These are phyloP conservation scores for Sitta carolinensis DNA, from an alignment of 2,797 vertebrate genomes.

Conservation along the genomic window DNA sequence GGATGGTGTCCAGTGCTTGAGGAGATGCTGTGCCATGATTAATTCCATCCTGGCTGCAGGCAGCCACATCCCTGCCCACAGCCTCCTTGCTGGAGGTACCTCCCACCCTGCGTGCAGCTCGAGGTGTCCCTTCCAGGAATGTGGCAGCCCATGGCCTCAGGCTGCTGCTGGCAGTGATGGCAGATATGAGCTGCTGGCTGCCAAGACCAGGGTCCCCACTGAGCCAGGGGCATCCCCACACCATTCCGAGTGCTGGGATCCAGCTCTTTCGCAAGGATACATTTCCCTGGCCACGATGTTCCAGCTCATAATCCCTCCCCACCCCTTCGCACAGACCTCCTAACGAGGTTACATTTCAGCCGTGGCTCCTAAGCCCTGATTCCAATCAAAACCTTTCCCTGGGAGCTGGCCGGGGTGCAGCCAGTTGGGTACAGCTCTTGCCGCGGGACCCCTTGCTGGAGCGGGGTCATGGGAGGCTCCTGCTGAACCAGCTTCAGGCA, in stretches of 20 bases:
- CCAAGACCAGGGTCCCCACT: fast-evolving
- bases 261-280: background rate
- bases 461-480: background rate
- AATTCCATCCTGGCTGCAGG: background rate
- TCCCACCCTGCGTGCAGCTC: fast-evolving
- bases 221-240: fast-evolving
- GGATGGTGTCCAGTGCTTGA: fast-evolving
- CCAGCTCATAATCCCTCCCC: background rate
- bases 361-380: conserved; percentile 9
- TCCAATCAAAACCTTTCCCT: conserved; percentile 25
- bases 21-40: background rate
- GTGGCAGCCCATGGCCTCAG: background rate
- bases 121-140: background rate
- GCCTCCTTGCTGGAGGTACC: background rate
- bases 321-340: background rate
- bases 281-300: fast-evolving
- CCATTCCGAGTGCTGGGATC: fast-evolving
- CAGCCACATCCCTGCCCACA: background rate
- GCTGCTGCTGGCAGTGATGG: background rate
- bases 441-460: fast-evolving
- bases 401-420: background rate
- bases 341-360: background rate
- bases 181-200: background rate
- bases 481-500: background rate
- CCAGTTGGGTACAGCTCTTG: conserved; percentile 8